These are phyloP conservation scores for Thalassophryne amazonica DNA, from an alignment of 2,797 vertebrate genomes.

Conservation along the genomic window DNA sequence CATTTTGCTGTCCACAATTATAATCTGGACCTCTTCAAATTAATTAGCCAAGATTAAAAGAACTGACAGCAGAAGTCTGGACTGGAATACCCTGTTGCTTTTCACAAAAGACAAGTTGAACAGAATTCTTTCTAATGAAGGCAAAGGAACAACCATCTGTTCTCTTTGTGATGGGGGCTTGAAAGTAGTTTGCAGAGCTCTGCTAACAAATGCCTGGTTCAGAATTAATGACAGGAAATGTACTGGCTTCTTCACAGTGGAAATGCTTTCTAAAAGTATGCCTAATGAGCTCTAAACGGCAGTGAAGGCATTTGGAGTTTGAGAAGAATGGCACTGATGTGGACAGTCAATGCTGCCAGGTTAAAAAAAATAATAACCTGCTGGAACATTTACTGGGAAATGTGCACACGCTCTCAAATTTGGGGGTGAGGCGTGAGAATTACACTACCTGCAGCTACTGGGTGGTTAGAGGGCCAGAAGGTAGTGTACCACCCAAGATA, in stretches of 20 bases:
- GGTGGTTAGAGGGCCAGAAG: constrained; percentile 34
- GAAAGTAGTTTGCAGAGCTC: constrained; percentile 38
- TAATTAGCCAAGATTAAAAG: constrained; percentile 69
- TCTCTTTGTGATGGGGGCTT: constrained; percentile 63
- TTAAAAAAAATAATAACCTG: constrained; percentile 65
- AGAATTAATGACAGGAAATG: constrained; percentile 49
- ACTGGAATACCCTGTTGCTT: constrained; percentile 57
- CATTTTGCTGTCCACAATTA: constrained; percentile 40
- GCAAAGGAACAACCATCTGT: constrained; percentile 38
- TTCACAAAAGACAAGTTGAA: constrained; percentile 58
- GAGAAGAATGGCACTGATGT: constrained; percentile 13
- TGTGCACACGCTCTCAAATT: too few species aligned
- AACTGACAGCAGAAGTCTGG: constrained; percentile 34
- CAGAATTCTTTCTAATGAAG: constrained; percentile 53
- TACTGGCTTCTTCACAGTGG: constrained; percentile 23
- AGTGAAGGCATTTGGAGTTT: constrained; percentile 13
- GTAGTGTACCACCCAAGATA: too few species aligned
- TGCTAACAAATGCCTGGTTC: constrained; percentile 41
- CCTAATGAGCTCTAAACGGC: constrained; percentile 58
- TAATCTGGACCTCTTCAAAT: constrained; percentile 56
- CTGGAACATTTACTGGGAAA: constrained; percentile 67
- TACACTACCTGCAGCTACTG: constrained; percentile 31
- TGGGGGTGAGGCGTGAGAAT: too few species aligned
- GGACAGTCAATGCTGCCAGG: constrained; percentile 33
- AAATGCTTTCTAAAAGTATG: constrained; percentile 26